These are phyloP conservation scores for Pipistrellus kuhlii DNA, from an alignment of 2,797 vertebrate species.

Conservation along the genomic window DNA sequence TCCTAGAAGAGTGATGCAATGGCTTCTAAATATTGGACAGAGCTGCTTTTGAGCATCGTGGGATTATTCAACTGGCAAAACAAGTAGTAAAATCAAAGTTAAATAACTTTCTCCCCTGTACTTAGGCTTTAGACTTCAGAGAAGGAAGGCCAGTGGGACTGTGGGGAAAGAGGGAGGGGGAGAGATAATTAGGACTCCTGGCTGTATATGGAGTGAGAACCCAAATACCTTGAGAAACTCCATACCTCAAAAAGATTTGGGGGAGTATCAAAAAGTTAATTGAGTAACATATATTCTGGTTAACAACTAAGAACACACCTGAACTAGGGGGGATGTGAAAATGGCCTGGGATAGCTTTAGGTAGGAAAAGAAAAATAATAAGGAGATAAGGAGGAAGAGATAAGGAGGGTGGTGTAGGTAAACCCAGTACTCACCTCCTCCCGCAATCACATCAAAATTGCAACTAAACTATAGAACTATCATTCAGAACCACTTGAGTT, in stretches of 20 bases:
- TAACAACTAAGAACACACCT: not conserved
- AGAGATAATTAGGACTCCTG: not conserved
- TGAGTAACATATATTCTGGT: not conserved
- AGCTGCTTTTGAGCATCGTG: not conserved
- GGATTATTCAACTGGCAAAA: slow-evolving; percentile 22
- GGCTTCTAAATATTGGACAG: not conserved
- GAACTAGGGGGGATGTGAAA: not conserved
- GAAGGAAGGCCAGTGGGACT: not conserved
- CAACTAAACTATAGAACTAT: not conserved
- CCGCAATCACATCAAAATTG: not conserved
- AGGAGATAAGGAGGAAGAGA: not conserved
- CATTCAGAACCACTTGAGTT: not conserved
- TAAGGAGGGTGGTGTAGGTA: not conserved
- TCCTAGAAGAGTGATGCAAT: not conserved
- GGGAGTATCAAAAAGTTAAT: not conserved
- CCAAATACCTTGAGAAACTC: not conserved
- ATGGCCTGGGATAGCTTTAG: not conserved
- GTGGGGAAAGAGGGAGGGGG: not conserved
- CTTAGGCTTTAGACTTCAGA: not conserved
- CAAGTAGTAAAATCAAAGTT: not conserved
- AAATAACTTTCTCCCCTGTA: not conserved
- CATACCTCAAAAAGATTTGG: not conserved
- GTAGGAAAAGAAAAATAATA: not conserved
- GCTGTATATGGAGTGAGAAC: not conserved
- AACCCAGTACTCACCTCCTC: not conserved